Evolutionary conservation across 2,888 invertebrate species (phyloP), one percentile per base, ranked within the genome.

Genomic region (Mythimna loreyi): DNA sequence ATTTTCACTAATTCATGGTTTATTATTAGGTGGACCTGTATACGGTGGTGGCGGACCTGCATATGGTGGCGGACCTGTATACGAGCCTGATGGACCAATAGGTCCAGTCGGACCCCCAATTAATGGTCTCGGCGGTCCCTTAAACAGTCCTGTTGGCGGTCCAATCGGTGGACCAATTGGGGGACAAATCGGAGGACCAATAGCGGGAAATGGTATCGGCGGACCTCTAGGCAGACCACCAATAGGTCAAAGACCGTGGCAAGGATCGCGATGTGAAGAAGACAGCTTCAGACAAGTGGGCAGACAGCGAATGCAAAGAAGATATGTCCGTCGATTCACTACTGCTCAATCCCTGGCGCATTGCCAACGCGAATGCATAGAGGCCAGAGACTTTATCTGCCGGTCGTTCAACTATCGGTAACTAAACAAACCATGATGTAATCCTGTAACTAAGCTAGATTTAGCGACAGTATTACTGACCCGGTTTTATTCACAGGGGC

Each of bases 351-450:
- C 97, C 0, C 92, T 98, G 86, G 96, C 97, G 1, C 97, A 98
- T 75, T 99, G 99, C 91, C 98, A 99, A 92, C 96, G 98, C 72
- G 98, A 98, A 89, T 98, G 99, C 90, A 96, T 97, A 52, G 98
- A 98, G 86, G 97, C 97, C 40, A 96, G 97, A 83, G 98, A 98
- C 87, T 98, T 98, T 89, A 96, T 97, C 67, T 99, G 99, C 87
- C 96, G 98, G 89, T 98, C 98, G 45, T 99, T 99, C 92, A 98
- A 98, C 94, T 98, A 97, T 93, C 97, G 97, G 97, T 98, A 93
- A 78, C 71, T 76, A 75, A 72, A 62, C 63, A 60, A 67, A 58
- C 56, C 45, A 68, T 78, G 64, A 64, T 73, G 77, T 77, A 69
- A 78, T 28, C 6, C 45, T 74, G 78, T 77, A 69, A 78, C 33